Conservation (phyloP, 2,888 invertebrate genomes). For the Meandrusa payeni region DNA sequence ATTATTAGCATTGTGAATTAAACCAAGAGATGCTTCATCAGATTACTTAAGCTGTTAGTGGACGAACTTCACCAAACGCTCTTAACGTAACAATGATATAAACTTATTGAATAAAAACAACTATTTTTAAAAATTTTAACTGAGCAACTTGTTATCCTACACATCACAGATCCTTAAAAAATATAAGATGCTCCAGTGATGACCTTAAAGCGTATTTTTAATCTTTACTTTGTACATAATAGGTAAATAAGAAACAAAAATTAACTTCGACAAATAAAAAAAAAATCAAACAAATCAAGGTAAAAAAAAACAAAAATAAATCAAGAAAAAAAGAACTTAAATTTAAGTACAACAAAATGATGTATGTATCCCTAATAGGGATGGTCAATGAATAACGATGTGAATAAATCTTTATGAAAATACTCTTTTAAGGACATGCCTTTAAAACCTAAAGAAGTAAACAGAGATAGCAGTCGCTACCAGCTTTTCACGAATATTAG, state of each 20-base stretch:
- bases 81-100: conserved; percentile 29
- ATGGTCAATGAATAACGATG: no score
- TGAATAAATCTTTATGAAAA: no score
- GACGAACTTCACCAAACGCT: no score
- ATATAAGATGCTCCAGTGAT: conserved; percentile 7
- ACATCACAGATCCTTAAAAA: conserved; percentile 51
- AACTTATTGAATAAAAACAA: conserved; percentile 40
- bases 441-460: no score
- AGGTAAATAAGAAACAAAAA: conserved; percentile 36
- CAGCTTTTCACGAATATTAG: no score
- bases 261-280: conserved; percentile 32
- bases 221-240: conserved; percentile 27
- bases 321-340: no score
- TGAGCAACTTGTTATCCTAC: conserved; percentile 65
- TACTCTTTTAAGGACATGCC: no score
- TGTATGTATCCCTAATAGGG: conserved; percentile 43
- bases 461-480: no score
- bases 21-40: no score
- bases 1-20: no score
- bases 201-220: conserved; percentile 5
- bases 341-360: conserved; percentile 58
- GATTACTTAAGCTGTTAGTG: no score
- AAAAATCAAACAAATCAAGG: conserved; percentile 33
- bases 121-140: conserved; percentile 59
- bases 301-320: conserved; percentile 36